Evolutionary conservation across 1,140 invertebrate species (phyloP), one percentile per base, ranked within the genome.

Genomic region (Drosophila nannoptera): DNA sequence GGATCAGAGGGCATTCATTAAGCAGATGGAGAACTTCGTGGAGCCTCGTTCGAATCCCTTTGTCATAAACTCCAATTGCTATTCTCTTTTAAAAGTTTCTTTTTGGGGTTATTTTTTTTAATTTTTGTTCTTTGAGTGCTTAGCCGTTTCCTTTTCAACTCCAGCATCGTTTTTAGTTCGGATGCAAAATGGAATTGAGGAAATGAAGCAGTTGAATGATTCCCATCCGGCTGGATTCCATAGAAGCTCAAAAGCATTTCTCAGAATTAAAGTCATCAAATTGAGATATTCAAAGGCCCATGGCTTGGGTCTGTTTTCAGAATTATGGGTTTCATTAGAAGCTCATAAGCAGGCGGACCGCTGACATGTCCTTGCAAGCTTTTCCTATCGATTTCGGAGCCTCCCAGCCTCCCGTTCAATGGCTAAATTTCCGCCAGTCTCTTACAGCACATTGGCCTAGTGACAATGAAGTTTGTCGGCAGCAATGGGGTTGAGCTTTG

Each of bases 191-290:
- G 22, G 22, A 22, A 76, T 78, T 76, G 75, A 84, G 81, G 81
- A 84, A 84, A 86, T 86, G 81, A 76, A 75, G 75, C 67, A 81
- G 86, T 84, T 84, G 70, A 84, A 86, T 84, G 81, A 81, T 81
- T 86, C 64, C 75, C 74, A 81, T 84, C 81, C 77, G 81, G 77
- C 67, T 63, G 64, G 46, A 53, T 35, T 42, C 49, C 22, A n/a
- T 4, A 31, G 38, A 40, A 43, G 49, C 32, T 4, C 5, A 50
- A 68, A 76, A 43, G 63, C 72, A 78, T 83, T 83, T 73, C 59
- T 50, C 63, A 59, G 60, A 40, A 29, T 40, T 66, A 70, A 76
- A 73, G 42, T 9, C 46, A 64, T 55, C 16, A 46, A 84, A 76
- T 46, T 78, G 62, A 76, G 75, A 72, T 73, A 69, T 76, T 72